Evolutionary conservation across 2,888 invertebrate genomes (phyloP).

Genomic region (Gymnosoma rotundatum): DNA sequence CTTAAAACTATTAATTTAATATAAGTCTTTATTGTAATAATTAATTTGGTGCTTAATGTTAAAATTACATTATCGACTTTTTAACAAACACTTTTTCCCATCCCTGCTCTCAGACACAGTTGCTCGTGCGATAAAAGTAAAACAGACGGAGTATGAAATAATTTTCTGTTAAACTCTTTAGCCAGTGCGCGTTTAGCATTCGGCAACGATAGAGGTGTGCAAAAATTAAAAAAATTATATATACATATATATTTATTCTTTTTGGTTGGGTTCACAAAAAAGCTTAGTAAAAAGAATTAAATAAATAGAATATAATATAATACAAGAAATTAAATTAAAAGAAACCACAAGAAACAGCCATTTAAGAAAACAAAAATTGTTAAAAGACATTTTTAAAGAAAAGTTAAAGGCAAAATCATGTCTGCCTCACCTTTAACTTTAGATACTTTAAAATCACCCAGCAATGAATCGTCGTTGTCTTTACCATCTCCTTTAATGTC

Average conservation of each 20-base stretch:
- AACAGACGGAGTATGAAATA: slow-evolving; percentile 44
- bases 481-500: slow-evolving; percentile 51
- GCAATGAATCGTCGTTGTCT: slow-evolving; percentile 15
- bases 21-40: too few species aligned
- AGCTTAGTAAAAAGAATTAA: slow-evolving; percentile 11
- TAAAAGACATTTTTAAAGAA: neutral
- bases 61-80: too few species aligned
- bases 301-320: slow-evolving; percentile 6
- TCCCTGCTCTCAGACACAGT: slow-evolving; percentile 23
- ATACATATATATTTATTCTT: neutral
- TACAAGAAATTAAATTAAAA: slow-evolving; percentile 26
- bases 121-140: slow-evolving; percentile 41
- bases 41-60: too few species aligned
- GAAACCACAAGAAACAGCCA: slow-evolving; percentile 2
- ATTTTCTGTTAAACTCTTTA: slow-evolving; percentile 57
- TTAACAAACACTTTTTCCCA: neutral
- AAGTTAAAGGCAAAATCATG: slow-evolving; percentile 33
- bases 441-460: slow-evolving; percentile 50
- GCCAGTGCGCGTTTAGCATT: slow-evolving; percentile 69
- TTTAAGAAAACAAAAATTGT: neutral
- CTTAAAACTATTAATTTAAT: too few species aligned
- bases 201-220: slow-evolving; percentile 53
- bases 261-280: slow-evolving; percentile 9
- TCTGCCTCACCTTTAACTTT: slow-evolving; percentile 57
- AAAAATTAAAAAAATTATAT: slow-evolving; percentile 27